Evolutionary conservation across 1,140 invertebrate species (phyloP).

Genomic region (Physella acuta): DNA sequence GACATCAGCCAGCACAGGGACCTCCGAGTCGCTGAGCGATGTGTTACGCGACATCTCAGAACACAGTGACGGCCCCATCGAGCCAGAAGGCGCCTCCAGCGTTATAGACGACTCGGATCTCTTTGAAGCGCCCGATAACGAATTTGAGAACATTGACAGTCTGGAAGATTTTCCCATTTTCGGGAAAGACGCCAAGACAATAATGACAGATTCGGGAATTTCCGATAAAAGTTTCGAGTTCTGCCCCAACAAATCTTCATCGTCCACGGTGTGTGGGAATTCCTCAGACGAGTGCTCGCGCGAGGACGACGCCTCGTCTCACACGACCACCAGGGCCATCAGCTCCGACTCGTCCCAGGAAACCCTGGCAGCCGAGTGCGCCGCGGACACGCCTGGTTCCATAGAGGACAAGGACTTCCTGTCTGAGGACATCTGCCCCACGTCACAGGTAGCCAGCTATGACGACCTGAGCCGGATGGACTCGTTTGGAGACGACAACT

Average conservation of each 20-base stretch:
- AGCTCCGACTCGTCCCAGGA: conserved; percentile 18
- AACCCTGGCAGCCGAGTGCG: conserved; percentile 6
- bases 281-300: conserved; percentile 22
- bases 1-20: conserved; percentile 26
- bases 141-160: conserved; percentile 33
- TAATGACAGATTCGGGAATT: conserved; percentile 48
- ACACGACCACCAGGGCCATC: conserved; percentile 2
- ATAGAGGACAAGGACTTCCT: conserved; percentile 21
- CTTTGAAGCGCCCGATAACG: conserved; percentile 27
- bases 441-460: background rate
- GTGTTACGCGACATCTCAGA: conserved; percentile 12
- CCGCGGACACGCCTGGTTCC: conserved; percentile 18
- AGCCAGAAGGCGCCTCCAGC: background rate
- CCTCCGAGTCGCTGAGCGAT: conserved; percentile 29
- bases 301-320: conserved; percentile 17
- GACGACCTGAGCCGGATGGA: conserved; percentile 23
- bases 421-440: conserved; percentile 9
- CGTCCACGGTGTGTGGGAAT: conserved; percentile 22
- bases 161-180: conserved; percentile 28
- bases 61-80: conserved; percentile 1
- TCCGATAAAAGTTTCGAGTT: conserved; percentile 33
- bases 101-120: conserved; percentile 23
- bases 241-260: conserved; percentile 13
- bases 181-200: conserved; percentile 29
- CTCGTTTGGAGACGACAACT: conserved; percentile 16